phyloP scores from a whole-genome alignment of 2,113 vertebrate species.

The Rhinolophus sinicus region DNA sequence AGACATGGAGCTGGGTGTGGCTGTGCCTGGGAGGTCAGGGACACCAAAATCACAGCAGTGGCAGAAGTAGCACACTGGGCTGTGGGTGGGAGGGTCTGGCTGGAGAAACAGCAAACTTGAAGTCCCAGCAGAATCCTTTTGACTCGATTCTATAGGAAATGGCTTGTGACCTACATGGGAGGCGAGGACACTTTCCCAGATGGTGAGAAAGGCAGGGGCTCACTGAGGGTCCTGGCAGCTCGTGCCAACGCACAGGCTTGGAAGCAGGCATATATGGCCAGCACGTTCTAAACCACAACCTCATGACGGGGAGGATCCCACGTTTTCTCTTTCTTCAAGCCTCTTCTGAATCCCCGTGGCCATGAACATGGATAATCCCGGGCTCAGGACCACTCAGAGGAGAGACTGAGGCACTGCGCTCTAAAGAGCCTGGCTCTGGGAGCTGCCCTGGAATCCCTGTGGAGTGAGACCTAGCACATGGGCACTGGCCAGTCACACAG shows the following conservation, averaged over 20 bases:
- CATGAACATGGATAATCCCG: background rate
- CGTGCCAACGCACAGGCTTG: rapidly evolving
- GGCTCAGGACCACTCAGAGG: background rate
- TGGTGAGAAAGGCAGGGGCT: background rate
- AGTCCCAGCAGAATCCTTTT: background rate
- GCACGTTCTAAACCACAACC: background rate
- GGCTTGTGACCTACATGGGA: rapidly evolving
- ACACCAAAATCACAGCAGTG: rapidly evolving
- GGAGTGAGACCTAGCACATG: rapidly evolving
- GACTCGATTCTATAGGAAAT: background rate
- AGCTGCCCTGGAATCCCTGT: rapidly evolving
- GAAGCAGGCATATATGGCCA: rapidly evolving
- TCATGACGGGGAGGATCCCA: background rate
- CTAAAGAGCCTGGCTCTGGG: background rate
- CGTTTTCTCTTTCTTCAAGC: background rate
- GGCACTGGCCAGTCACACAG: background rate
- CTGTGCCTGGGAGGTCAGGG: rapidly evolving
- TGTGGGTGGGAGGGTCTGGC: rapidly evolving
- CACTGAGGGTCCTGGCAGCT: background rate
- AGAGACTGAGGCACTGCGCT: background rate
- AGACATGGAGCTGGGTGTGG: background rate
- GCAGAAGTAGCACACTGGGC: rapidly evolving
- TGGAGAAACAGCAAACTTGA: background rate
- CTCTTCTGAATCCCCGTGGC: background rate
- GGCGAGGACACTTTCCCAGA: background rate